Evolutionary conservation across 2,888 invertebrate species (phyloP).

Genomic region (Scaptomyza reducta): DNA sequence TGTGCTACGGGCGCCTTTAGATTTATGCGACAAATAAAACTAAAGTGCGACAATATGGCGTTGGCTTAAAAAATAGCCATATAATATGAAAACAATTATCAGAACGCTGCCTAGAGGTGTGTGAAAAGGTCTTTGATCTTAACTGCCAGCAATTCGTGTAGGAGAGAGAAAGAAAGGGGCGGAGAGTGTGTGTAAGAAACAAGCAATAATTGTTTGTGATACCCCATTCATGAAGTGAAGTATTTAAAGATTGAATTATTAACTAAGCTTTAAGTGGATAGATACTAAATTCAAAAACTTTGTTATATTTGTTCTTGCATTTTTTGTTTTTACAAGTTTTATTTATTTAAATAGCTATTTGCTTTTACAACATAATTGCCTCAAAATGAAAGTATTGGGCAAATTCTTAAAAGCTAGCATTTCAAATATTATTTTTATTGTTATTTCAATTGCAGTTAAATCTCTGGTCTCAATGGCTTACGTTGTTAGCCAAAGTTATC

Average conservation of each 20-base stretch:
- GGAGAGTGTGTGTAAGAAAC: background rate
- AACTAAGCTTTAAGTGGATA: too few relatives aligned
- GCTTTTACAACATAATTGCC: background rate
- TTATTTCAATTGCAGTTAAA: constrained; percentile 1
- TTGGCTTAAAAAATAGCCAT: constrained; percentile 68
- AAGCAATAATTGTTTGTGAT: constrained; percentile 5
- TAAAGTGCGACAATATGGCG: constrained; percentile 79
- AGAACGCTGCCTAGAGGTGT: constrained; percentile 44
- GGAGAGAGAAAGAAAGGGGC: too few relatives aligned
- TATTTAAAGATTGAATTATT: background rate
- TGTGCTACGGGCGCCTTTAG: constrained; percentile 52
- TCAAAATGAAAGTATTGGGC: background rate
- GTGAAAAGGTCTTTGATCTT: constrained; percentile 44
- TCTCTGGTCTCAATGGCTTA: background rate
- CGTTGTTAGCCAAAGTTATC: background rate
- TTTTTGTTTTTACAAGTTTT: background rate
- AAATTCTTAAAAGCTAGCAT: background rate
- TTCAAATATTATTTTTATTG: constrained; percentile 1
- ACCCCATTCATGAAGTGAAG: background rate
- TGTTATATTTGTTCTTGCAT: background rate
- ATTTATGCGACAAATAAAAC: constrained; percentile 80
- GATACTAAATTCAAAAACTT: background rate
- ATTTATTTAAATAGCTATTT: constrained; percentile 11
- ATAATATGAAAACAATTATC: constrained; percentile 76
- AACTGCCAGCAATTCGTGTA: constrained; percentile 18